A percentile compares a stretch with the other conserved stretches of the same genome.
phyloP scores from a whole-genome alignment of 2,888 invertebrate genomes.

The Spilosoma lubricipeda region DNA sequence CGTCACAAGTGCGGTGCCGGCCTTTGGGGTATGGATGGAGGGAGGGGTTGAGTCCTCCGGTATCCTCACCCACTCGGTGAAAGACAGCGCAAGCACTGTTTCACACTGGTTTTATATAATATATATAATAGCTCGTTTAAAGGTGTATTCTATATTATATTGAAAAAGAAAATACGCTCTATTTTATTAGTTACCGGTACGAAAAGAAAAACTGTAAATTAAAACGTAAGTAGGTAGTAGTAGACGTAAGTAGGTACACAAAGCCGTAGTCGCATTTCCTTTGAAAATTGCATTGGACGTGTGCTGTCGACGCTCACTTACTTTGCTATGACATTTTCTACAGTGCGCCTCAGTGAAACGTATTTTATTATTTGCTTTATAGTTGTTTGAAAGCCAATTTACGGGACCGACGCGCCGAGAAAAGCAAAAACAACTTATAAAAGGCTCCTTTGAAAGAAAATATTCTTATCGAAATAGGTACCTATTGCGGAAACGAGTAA shows the following conservation, averaged over 20 bases:
- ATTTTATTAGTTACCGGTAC: neutral
- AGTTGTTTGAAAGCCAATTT: constrained; percentile 68
- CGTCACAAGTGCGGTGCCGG: no score
- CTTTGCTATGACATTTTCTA: constrained; percentile 51
- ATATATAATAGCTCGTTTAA: no score
- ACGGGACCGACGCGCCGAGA: constrained; percentile 51
- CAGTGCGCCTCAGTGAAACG: constrained; percentile 30
- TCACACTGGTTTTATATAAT: no score
- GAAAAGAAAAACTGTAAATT: constrained; percentile 13
- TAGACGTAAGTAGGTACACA: constrained; percentile 11
- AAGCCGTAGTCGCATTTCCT: constrained; percentile 27
- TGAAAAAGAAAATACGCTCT: no score
- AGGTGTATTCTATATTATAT: no score
- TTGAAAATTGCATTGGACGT: constrained; percentile 37
- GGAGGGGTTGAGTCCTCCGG: no score
- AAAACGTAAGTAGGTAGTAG: constrained; percentile 21
- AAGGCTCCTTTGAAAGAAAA: constrained; percentile 57
- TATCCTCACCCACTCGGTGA: no score
- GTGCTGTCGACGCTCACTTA: constrained; percentile 26
- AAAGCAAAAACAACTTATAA: constrained; percentile 63
- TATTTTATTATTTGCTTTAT: constrained; percentile 62
- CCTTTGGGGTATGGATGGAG: no score
- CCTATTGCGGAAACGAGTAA: constrained; percentile 56
- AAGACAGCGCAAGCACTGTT: no score
- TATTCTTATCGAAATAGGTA: constrained; percentile 58